phyloP scores from a whole-genome alignment of 2,797 vertebrate genomes.

The Clarias platycephalus region DNA sequence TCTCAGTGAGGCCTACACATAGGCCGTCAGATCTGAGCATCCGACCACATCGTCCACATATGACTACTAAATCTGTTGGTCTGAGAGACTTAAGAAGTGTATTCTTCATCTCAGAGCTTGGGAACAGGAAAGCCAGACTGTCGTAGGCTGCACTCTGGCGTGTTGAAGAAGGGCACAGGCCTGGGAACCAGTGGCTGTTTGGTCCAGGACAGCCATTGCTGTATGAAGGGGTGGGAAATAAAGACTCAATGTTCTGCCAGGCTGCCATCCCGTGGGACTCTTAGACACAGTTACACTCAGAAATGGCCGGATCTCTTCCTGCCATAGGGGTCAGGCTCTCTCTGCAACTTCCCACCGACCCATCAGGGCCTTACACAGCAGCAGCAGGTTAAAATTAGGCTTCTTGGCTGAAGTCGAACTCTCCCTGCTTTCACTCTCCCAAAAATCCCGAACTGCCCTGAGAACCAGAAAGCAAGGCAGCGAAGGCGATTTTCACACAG shows the following conservation, averaged over 20 bases:
- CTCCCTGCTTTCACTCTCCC: constrained; percentile 27
- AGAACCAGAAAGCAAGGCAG: constrained; percentile 66
- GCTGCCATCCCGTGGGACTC: constrained; percentile 85
- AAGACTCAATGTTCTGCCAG: constrained; percentile 86
- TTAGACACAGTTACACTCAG: constrained; percentile 68
- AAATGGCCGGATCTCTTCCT: constrained; percentile 86
- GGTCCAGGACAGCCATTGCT: constrained; percentile 36
- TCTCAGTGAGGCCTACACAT: constrained; percentile 19
- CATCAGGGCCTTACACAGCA: constrained; percentile 64
- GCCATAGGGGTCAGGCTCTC: constrained; percentile 91
- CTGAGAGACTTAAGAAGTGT: background rate
- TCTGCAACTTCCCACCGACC: constrained; percentile 92
- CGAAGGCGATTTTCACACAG: constrained; percentile 76
- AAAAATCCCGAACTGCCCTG: constrained; percentile 59
- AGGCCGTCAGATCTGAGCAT: constrained; percentile 6
- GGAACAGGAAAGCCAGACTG: constrained; percentile 53
- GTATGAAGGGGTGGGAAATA: constrained; percentile 83
- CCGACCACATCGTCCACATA: background rate
- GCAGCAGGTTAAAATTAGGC: constrained; percentile 88
- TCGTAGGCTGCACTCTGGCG: constrained; percentile 32
- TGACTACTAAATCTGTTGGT: constrained; percentile 3
- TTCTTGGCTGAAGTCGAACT: constrained; percentile 72
- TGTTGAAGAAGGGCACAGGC: constrained; percentile 64
- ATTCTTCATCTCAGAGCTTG: constrained; percentile 46
- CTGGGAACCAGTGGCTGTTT: constrained; percentile 69